These are phyloP conservation scores for Drosophila leontia DNA, from an alignment of 1,140 invertebrate genomes.

Conservation along the genomic window DNA sequence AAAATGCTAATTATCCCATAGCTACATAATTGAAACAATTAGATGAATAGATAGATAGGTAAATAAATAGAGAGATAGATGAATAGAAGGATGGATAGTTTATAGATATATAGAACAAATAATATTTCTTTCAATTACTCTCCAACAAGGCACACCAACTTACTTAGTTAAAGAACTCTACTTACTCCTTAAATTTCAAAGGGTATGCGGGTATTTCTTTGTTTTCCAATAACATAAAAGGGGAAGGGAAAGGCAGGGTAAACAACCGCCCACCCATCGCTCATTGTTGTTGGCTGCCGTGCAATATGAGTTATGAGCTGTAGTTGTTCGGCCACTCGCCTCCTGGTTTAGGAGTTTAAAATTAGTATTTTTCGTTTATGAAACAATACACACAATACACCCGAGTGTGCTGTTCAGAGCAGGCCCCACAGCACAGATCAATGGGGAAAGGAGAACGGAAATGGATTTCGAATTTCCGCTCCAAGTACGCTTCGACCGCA, in stretches of 20 bases:
- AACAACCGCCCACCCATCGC: conserved; percentile 29
- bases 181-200: neutral
- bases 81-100: too few relatives aligned
- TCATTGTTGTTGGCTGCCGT: conserved; percentile 54
- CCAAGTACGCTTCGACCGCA: conserved; percentile 40
- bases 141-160: neutral
- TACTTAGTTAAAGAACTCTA: too few relatives aligned
- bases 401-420: conserved; percentile 13
- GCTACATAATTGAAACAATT: too few relatives aligned
- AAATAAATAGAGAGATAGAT: too few relatives aligned
- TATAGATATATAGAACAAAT: too few relatives aligned
- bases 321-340: conserved; percentile 41
- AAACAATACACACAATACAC: conserved; percentile 24
- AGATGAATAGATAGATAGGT: too few relatives aligned
- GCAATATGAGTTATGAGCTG: conserved; percentile 67
- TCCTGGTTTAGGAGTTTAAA: conserved; percentile 55
- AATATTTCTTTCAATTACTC: too few relatives aligned
- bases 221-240: conserved; percentile 22
- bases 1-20: too few relatives aligned
- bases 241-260: neutral
- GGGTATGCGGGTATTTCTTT: conserved; percentile 22
- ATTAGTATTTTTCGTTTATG: conserved; percentile 68
- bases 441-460: conserved; percentile 56
- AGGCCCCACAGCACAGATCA: conserved; percentile 39
- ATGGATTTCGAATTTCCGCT: conserved; percentile 75